Conservation (phyloP, 2,797 vertebrate species). For the Chloroceryle amazona region DNA sequence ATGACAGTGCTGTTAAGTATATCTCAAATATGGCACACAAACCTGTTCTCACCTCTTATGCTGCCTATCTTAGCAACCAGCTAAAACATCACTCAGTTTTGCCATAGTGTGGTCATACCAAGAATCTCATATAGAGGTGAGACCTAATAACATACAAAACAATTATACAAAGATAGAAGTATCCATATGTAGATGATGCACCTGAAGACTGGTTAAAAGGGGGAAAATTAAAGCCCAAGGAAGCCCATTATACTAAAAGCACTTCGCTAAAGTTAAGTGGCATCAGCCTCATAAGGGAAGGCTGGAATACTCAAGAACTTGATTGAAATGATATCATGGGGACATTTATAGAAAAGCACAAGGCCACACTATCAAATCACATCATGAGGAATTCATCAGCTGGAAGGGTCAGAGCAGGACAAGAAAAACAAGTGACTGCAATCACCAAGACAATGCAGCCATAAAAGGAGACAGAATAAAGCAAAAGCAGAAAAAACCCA, state of each 20-base stretch:
- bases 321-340: slow-evolving; percentile 24
- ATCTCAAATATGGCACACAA: neutral
- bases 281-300: neutral
- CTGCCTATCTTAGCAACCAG: neutral
- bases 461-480: neutral
- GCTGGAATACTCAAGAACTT: slow-evolving; percentile 16
- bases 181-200: neutral
- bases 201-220: neutral
- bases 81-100: neutral
- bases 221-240: neutral
- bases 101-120: neutral
- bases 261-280: neutral
- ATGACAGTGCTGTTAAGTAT: neutral
- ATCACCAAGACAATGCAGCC: neutral
- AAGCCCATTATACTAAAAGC: neutral
- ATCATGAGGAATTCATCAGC: slow-evolving; percentile 17
- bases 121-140: accelerated
- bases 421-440: slow-evolving; percentile 47
- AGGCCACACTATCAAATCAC: neutral
- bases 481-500: neutral
- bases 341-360: slow-evolving; percentile 46
- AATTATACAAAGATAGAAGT: neutral
- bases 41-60: accelerated
- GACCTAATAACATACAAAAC: neutral
- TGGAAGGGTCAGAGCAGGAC: slow-evolving; percentile 49